Evolutionary conservation across 2,888 invertebrate genomes (phyloP).

Genomic region (Congeria kusceri): DNA sequence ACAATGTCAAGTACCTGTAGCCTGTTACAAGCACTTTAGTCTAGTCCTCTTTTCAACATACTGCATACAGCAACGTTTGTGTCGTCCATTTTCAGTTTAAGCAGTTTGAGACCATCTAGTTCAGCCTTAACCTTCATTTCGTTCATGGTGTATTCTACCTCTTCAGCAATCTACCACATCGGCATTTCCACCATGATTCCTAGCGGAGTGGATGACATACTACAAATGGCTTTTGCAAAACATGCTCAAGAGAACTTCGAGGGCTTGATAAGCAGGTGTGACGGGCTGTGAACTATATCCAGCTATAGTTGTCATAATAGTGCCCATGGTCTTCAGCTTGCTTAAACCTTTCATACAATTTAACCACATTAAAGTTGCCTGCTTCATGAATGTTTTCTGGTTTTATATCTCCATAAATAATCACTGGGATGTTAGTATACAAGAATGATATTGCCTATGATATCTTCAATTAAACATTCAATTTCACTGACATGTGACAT

Average conservation of each 20-base stretch:
- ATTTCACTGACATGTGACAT: neutral
- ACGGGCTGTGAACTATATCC: slow-evolving; percentile 32
- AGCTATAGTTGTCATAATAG: slow-evolving; percentile 27
- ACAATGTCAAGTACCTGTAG: too few relatives aligned
- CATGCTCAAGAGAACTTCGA: slow-evolving; percentile 33
- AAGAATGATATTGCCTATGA: slow-evolving; percentile 30
- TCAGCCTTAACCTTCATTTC: too few relatives aligned
- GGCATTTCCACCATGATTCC: too few relatives aligned
- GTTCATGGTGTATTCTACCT: too few relatives aligned
- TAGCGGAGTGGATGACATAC: slow-evolving; percentile 25
- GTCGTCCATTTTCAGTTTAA: too few relatives aligned
- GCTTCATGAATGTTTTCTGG: slow-evolving; percentile 50
- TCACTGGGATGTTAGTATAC: slow-evolving; percentile 33
- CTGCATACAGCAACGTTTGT: too few relatives aligned
- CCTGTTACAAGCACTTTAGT: too few relatives aligned
- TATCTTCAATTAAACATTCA: slow-evolving; percentile 10
- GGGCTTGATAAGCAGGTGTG: slow-evolving; percentile 51
- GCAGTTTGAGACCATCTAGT: too few relatives aligned
- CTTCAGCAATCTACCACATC: too few relatives aligned
- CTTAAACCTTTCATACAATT: slow-evolving; percentile 32
- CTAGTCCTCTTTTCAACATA: too few relatives aligned
- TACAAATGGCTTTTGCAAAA: slow-evolving; percentile 35
- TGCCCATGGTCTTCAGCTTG: slow-evolving; percentile 46
- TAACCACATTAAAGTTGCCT: slow-evolving; percentile 12
- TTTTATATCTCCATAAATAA: slow-evolving; percentile 51